phyloP scores from a whole-genome alignment of 2,113 vertebrate species.

The Triplophysa siluroides region DNA sequence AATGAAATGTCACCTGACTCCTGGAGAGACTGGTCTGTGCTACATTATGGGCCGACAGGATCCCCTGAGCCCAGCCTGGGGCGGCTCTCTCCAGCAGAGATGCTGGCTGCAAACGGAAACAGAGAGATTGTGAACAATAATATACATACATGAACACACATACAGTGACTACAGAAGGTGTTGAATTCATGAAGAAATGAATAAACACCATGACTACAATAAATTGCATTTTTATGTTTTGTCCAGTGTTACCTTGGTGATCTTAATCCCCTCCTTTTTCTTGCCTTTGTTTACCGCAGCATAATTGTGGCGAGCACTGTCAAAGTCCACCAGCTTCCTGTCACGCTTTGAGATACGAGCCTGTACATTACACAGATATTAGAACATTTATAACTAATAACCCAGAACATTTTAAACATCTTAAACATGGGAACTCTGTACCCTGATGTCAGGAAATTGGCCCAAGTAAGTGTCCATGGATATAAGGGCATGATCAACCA shows the following conservation, averaged over 20 bases:
- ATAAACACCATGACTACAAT: background rate
- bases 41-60: constrained; percentile 96
- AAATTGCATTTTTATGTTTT: background rate
- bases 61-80: constrained; percentile 98
- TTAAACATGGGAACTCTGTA: constrained; percentile 53
- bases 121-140: constrained; percentile 13
- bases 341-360: constrained; percentile 94
- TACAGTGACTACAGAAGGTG: background rate
- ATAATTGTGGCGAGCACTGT: constrained; percentile 94
- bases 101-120: constrained; percentile 80
- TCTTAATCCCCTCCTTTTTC: constrained; percentile 96
- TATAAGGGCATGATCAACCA: constrained; percentile 94
- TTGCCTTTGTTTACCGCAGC: constrained; percentile 92
- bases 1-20: constrained; percentile 88
- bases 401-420: background rate
- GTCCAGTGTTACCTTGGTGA: constrained; percentile 84
- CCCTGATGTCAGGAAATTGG: constrained; percentile 98
- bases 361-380: constrained; percentile 64
- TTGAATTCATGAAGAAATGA: background rate
- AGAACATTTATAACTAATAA: background rate
- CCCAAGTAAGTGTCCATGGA: constrained; percentile 99
- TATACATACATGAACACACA: background rate
- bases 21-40: constrained; percentile 98
- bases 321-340: constrained; percentile 94
- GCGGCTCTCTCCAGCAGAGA: constrained; percentile 97